Conservation (phyloP, 37 sponge, comb jelly and placozoan genomes). For the Ianthella basta region DNA sequence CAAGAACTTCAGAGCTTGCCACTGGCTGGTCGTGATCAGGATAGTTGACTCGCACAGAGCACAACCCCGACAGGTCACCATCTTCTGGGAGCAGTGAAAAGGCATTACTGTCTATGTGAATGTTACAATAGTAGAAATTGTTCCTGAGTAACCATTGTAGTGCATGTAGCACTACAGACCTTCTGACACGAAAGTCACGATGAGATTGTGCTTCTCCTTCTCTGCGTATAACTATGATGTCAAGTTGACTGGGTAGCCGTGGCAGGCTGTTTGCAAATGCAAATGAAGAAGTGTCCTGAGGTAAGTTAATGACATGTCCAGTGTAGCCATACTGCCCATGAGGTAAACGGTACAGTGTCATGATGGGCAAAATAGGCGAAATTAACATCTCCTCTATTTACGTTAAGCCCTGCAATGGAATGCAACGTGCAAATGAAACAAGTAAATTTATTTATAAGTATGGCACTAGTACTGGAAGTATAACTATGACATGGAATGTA, state of each 20-base stretch:
- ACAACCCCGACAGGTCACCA: slow-evolving; percentile 24
- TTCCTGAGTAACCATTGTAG: background rate
- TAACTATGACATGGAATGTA: too few species aligned
- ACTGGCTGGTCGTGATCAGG: too few species aligned
- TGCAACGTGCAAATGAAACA: too few species aligned
- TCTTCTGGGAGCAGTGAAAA: slow-evolving; percentile 45
- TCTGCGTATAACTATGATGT: background rate
- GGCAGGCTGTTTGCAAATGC: background rate
- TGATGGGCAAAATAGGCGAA: slow-evolving; percentile 51
- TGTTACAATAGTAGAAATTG: slow-evolving; percentile 30
- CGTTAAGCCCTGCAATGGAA: background rate
- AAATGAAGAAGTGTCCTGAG: background rate
- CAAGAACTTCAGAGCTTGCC: background rate
- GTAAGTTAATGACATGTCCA: slow-evolving; percentile 14
- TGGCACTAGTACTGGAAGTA: too few species aligned
- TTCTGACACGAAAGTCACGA: slow-evolving; percentile 5
- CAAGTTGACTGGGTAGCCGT: background rate
- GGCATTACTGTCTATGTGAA: slow-evolving; percentile 20
- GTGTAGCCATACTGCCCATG: slow-evolving; percentile 30
- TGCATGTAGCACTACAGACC: background rate
- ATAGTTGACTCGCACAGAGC: background rate
- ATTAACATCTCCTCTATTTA: slow-evolving; percentile 50
- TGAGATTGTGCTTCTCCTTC: background rate
- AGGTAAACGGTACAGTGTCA: slow-evolving; percentile 43
- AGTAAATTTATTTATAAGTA: too few species aligned